Percentiles rank a stretch among this genome's conserved stretches.
Conservation (phyloP, 2,888 invertebrate genomes). For the Molorchus minor region DNA sequence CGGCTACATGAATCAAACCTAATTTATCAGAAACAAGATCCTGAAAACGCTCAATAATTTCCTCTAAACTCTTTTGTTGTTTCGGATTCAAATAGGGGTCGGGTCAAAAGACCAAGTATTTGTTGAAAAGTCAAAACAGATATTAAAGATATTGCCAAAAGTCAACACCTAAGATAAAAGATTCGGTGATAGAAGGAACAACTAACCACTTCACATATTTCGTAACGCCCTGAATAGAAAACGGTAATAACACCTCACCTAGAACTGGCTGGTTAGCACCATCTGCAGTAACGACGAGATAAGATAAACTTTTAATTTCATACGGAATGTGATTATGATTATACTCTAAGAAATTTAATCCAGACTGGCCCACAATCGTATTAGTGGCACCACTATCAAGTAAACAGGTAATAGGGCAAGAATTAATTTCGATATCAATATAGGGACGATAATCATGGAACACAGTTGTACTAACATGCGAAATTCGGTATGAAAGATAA, state of each 20-base stretch:
- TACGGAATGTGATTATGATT: not conserved
- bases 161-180: conserved; percentile 1
- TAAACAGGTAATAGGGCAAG: not conserved
- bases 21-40: not conserved
- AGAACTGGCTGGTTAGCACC: not conserved
- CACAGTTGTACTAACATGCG: not conserved
- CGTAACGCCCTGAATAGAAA: not conserved
- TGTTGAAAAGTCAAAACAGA: conserved; percentile 1
- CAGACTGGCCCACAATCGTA: not conserved
- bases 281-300: not conserved
- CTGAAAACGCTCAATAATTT: not conserved
- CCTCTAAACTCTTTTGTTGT: not conserved
- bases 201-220: not conserved
- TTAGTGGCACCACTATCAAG: conserved; percentile 1
- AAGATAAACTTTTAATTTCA: not conserved
- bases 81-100: not conserved
- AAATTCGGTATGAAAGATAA: not conserved
- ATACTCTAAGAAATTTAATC: not conserved
- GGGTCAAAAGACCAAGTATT: not conserved
- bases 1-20: not conserved
- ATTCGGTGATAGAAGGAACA: not conserved
- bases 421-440: not conserved
- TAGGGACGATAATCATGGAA: not conserved
- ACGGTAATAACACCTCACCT: conserved; percentile 1
- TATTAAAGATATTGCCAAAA: conserved; percentile 1